Evolutionary conservation across 2,797 vertebrate genomes (phyloP).

Genomic region (Sparidentex hasta): DNA sequence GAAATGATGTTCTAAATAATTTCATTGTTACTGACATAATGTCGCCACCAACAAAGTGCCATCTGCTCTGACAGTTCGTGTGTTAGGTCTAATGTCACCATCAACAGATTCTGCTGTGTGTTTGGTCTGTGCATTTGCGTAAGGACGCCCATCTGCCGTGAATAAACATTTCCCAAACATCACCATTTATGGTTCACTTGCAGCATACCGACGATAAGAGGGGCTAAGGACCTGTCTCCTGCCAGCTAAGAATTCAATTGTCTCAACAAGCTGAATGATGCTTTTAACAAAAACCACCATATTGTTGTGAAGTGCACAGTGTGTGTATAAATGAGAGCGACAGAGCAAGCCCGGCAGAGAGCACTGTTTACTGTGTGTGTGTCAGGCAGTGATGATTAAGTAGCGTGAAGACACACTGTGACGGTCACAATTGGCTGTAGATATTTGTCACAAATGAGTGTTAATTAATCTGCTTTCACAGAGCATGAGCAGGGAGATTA

Average conservation of each 20-base stretch:
- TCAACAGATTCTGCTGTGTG: slow-evolving; percentile 60
- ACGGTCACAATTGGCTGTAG: slow-evolving; percentile 79
- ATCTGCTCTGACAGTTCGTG: slow-evolving; percentile 75
- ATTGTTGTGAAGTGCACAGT: background rate
- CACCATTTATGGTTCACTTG: slow-evolving; percentile 25
- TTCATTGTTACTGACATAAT: slow-evolving; percentile 49
- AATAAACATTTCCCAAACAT: slow-evolving; percentile 65
- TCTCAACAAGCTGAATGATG: slow-evolving; percentile 19
- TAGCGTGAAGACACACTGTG: slow-evolving; percentile 70
- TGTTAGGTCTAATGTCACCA: slow-evolving; percentile 62
- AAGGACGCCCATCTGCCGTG: slow-evolving; percentile 67
- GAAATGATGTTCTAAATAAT: slow-evolving; percentile 44
- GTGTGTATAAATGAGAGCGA: background rate
- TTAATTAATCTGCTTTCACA: slow-evolving; percentile 86
- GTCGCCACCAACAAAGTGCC: slow-evolving; percentile 57
- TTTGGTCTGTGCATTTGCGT: slow-evolving; percentile 56
- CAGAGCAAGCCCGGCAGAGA: slow-evolving; percentile 1
- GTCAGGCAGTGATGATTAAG: slow-evolving; percentile 66
- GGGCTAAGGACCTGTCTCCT: slow-evolving; percentile 24
- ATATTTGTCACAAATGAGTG: slow-evolving; percentile 82
- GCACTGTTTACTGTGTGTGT: slow-evolving; percentile 50
- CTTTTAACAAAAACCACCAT: slow-evolving; percentile 19
- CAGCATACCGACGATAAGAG: slow-evolving; percentile 42
- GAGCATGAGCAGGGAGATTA: slow-evolving; percentile 80
- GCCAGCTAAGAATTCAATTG: slow-evolving; percentile 22